These are phyloP conservation scores for Isoperla grammatica DNA, from an alignment of 2,888 invertebrate species.

Conservation along the genomic window DNA sequence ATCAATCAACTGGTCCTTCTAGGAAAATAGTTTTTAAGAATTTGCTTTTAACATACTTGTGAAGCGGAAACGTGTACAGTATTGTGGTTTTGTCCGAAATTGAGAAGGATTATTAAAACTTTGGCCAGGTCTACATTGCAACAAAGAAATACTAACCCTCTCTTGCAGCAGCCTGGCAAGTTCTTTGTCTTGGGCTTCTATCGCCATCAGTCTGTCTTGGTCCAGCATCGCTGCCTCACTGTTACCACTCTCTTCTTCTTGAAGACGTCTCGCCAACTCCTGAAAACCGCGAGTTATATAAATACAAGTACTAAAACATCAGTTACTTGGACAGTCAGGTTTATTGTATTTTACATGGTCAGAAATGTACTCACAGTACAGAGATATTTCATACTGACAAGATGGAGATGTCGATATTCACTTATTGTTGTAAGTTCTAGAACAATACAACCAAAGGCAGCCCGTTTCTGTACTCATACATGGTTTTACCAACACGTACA, in stretches of 20 bases:
- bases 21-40: background rate
- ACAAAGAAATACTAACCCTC: constrained; percentile 44
- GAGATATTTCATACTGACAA: too few species aligned
- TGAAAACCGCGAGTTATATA: constrained; percentile 36
- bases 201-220: constrained; percentile 61
- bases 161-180: constrained; percentile 71
- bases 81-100: background rate
- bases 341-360: background rate
- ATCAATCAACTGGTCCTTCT: background rate
- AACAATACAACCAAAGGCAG: too few species aligned
- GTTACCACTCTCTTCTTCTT: constrained; percentile 64
- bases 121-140: too few species aligned
- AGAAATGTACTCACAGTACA: background rate
- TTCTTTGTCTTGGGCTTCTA: constrained; percentile 75
- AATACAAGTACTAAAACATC: background rate
- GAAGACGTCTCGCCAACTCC: constrained; percentile 68
- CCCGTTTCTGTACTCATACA: too few species aligned
- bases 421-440: too few species aligned
- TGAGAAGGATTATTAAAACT: too few species aligned
- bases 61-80: background rate
- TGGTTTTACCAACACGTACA: too few species aligned
- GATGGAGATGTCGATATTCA: too few species aligned
- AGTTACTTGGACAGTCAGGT: background rate
- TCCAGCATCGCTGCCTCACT: constrained; percentile 51
- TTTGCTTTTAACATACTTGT: background rate